Evolutionary conservation across 1,140 invertebrate genomes (phyloP).

Genomic region (Adelges cooleyi): DNA sequence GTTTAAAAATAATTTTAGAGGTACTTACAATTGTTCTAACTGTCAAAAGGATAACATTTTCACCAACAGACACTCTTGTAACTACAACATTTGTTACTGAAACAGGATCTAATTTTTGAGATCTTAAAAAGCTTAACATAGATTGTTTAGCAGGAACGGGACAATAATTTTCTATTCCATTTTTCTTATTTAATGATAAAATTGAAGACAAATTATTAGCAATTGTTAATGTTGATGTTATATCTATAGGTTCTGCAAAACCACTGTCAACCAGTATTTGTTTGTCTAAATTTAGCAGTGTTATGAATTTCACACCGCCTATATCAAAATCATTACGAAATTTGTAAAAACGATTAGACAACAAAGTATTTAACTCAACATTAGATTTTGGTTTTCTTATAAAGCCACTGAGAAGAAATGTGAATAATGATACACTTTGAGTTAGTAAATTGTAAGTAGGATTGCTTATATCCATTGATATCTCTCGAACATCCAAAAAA

Average conservation of each 20-base stretch:
- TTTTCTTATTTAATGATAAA: background rate
- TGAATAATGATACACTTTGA: background rate
- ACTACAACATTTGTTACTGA: background rate
- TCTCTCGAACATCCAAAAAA: background rate
- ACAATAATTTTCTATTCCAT: background rate
- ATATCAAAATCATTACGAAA: constrained; percentile 1
- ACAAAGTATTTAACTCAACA: background rate
- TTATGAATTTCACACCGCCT: background rate
- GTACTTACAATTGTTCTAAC: constrained; percentile 8
- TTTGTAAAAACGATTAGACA: background rate
- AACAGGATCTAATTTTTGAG: background rate
- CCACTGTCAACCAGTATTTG: background rate
- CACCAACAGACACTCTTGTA: background rate
- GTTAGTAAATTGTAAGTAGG: background rate
- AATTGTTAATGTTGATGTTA: background rate
- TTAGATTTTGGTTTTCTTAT: constrained; percentile 12
- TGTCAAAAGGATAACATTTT: background rate
- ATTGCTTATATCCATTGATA: background rate
- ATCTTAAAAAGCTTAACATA: background rate
- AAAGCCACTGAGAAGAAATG: background rate
- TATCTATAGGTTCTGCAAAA: background rate
- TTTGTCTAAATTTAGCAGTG: background rate
- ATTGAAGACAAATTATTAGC: constrained; percentile 2
- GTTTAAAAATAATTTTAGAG: background rate
- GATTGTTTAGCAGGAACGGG: background rate